Conservation (phyloP, 2,113 vertebrate genomes). For the Grammomys dolichurus region DNA sequence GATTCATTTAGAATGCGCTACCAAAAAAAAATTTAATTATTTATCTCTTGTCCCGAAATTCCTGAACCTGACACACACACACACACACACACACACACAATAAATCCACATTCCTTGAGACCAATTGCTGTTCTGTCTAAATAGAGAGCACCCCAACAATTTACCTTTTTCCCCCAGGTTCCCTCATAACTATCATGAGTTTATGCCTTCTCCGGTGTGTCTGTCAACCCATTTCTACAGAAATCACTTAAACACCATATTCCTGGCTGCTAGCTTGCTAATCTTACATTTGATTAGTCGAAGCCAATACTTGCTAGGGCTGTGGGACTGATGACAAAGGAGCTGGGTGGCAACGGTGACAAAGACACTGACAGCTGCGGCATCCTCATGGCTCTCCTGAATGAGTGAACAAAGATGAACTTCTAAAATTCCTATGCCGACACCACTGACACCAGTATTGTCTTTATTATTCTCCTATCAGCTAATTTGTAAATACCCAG, state of each 20-base stretch:
- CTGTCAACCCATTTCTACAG: not conserved
- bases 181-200: not conserved
- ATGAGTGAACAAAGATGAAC: not conserved
- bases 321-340: not conserved
- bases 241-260: conserved; percentile 53
- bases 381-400: not conserved
- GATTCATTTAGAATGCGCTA: not conserved
- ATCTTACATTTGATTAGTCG: conserved; percentile 22
- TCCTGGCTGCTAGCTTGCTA: not conserved
- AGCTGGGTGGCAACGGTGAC: not conserved
- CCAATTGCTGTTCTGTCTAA: not conserved
- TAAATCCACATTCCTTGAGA: conserved; percentile 13
- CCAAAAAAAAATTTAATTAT: conserved; percentile 30
- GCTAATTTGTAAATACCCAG: conserved; percentile 29
- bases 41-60: conserved; percentile 20
- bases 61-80: not conserved
- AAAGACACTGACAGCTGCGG: not conserved
- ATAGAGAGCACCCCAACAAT: not conserved
- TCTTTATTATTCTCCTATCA: not conserved
- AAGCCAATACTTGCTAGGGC: conserved; percentile 49
- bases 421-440: not conserved
- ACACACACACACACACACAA: not conserved
- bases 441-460: not conserved
- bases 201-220: not conserved
- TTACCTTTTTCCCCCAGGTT: not conserved